A percentile compares a stretch with the other conserved stretches of the same genome.
Conservation (phyloP, 2,888 invertebrate species). For the Melipona beecheii region DNA sequence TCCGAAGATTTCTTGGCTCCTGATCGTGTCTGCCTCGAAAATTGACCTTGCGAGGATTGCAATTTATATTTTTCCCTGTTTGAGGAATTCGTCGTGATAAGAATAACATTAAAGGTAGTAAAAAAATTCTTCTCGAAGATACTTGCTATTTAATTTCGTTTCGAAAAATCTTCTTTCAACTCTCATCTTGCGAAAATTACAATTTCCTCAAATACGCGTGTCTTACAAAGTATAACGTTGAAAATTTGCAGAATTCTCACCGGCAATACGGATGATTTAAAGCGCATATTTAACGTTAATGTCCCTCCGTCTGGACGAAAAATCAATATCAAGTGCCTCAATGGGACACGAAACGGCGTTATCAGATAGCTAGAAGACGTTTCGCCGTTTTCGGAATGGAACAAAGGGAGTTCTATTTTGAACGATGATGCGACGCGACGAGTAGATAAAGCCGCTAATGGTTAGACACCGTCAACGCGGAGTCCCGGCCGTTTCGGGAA, state of each 20-base stretch:
- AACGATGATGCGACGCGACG: conserved; percentile 8
- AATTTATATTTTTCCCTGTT: too few species aligned
- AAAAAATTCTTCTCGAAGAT: too few species aligned
- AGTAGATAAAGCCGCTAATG: conserved; percentile 35
- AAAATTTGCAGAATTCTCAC: background rate
- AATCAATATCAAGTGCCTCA: background rate
- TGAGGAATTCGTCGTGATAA: too few species aligned
- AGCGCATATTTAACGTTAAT: background rate
- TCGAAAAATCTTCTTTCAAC: too few species aligned
- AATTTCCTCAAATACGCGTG: too few species aligned
- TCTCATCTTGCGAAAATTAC: too few species aligned
- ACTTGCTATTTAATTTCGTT: too few species aligned
- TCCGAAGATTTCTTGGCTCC: too few species aligned
- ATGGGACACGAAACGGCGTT: background rate
- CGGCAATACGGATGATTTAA: background rate
- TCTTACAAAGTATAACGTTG: too few species aligned
- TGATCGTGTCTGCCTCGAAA: too few species aligned
- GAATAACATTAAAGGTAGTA: too few species aligned
- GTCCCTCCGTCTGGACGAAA: background rate
- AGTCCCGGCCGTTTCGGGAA: conserved; percentile 22
- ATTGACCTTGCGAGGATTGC: too few species aligned
- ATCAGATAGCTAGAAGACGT: background rate
- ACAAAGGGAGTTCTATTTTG: conserved; percentile 31
- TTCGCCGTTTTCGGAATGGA: background rate
- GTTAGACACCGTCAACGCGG: conserved; percentile 29